Percentiles rank a stretch among this genome's conserved stretches.
These are phyloP conservation scores for Brienomyrus longianalis DNA, from an alignment of 2,113 vertebrate species.

Conservation along the genomic window DNA sequence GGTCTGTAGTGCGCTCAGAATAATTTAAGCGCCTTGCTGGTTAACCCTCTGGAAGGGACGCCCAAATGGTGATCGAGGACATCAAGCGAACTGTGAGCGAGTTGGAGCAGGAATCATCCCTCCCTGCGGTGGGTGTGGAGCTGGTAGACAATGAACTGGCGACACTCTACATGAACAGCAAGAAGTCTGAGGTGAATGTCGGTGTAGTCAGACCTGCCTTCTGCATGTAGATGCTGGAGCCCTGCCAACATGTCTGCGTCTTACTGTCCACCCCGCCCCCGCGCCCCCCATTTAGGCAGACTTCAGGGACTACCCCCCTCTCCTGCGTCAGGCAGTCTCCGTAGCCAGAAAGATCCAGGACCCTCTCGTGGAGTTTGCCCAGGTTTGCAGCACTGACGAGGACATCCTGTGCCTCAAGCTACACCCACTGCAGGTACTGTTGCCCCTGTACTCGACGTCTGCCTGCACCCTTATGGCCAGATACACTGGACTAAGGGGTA, in stretches of 20 bases:
- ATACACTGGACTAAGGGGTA: neutral
- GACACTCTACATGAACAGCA: constrained; percentile 96
- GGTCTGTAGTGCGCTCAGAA: neutral
- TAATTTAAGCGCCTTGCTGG: neutral
- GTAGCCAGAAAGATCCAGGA: constrained; percentile 93
- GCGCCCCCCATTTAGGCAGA: constrained; percentile 56
- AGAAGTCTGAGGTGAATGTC: constrained; percentile 86
- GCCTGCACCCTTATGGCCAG: neutral
- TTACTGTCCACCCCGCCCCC: neutral
- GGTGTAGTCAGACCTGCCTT: neutral
- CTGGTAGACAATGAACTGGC: constrained; percentile 90
- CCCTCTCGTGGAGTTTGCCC: constrained; percentile 89
- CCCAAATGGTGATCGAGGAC: constrained; percentile 95
- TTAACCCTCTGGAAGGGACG: constrained; percentile 64
- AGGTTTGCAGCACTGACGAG: constrained; percentile 93
- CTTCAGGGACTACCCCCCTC: constrained; percentile 87
- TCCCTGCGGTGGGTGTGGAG: constrained; percentile 87
- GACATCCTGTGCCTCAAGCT: constrained; percentile 96
- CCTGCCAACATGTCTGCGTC: neutral
- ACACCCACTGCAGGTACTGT: constrained; percentile 83
- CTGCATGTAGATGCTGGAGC: neutral
- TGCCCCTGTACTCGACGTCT: neutral
- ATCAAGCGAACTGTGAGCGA: constrained; percentile 89
- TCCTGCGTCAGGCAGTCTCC: constrained; percentile 90
- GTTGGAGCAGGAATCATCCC: constrained; percentile 89